Conservation (phyloP, 2,888 invertebrate species). For the Lochmaea crataegi region DNA sequence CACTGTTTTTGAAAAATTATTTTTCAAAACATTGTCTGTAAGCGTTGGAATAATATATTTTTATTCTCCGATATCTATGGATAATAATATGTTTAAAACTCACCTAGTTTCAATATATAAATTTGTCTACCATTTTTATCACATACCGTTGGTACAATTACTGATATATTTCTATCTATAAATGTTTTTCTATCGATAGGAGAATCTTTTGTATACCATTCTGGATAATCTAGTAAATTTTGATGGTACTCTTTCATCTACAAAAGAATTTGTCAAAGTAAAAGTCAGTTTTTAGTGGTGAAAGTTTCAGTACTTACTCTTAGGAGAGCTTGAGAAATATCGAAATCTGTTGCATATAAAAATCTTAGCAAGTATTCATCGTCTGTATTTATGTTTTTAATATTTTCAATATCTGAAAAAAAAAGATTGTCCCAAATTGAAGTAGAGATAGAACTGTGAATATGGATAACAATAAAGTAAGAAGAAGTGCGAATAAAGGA, state of each 20-base stretch:
- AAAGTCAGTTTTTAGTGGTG: not conserved
- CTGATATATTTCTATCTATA: conserved; percentile 8
- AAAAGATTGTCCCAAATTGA: not conserved
- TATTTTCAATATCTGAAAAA: conserved; percentile 4
- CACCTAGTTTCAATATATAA: conserved; percentile 18
- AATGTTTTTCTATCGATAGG: conserved; percentile 13
- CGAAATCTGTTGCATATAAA: conserved; percentile 22
- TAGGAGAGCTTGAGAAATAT: conserved; percentile 6
- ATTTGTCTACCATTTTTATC: conserved; percentile 23
- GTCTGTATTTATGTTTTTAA: conserved; percentile 24
- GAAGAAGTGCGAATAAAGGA: no score
- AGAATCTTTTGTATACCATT: conserved; percentile 16
- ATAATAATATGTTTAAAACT: conserved; percentile 2
- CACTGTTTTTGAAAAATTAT: no score
- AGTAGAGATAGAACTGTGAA: not conserved
- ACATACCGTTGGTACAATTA: conserved; percentile 15
- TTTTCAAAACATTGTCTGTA: no score
- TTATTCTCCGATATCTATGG: no score
- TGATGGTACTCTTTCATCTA: conserved; percentile 21
- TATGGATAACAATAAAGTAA: not conserved
- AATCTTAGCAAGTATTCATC: conserved; percentile 18
- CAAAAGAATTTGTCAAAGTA: not conserved
- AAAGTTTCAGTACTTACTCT: conserved; percentile 2
- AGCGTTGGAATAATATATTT: no score
- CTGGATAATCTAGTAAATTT: conserved; percentile 13